A percentile compares a stretch with the other conserved stretches of the same genome.
These are phyloP conservation scores for Lutjanus argentimaculatus DNA, from an alignment of 2,797 vertebrate species.

Conservation along the genomic window DNA sequence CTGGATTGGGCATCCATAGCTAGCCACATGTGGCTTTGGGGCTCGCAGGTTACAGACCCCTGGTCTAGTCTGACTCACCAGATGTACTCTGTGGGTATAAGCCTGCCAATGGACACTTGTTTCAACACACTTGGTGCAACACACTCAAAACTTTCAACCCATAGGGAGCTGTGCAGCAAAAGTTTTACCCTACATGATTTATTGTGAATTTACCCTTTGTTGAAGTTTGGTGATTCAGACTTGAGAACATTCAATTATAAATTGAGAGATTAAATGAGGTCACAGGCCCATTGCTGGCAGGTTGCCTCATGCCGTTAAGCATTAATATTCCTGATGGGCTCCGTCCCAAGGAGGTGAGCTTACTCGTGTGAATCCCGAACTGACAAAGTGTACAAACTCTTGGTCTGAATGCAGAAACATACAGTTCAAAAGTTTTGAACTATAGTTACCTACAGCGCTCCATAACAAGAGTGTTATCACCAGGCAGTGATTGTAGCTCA, in stretches of 20 bases:
- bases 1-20: no score
- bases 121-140: background rate
- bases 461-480: slow-evolving; percentile 3
- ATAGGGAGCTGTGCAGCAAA: background rate
- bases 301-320: slow-evolving; percentile 43
- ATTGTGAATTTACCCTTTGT: slow-evolving; percentile 15
- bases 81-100: no score
- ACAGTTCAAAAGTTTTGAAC: slow-evolving; percentile 50
- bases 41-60: no score
- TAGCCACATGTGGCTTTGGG: no score
- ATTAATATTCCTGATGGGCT: slow-evolving; percentile 47
- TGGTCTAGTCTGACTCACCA: no score
- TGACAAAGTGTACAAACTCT: slow-evolving; percentile 1
- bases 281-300: slow-evolving; percentile 36
- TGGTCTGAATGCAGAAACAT: slow-evolving; percentile 9
- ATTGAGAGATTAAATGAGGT: slow-evolving; percentile 50
- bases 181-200: background rate
- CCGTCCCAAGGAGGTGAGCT: background rate
- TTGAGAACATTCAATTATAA: background rate
- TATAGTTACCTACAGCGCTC: slow-evolving; percentile 57
- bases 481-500: slow-evolving; percentile 39
- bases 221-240: slow-evolving; percentile 8
- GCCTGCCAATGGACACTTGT: no score
- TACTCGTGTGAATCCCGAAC: slow-evolving; percentile 10
- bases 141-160: background rate